Evolutionary conservation across 2,113 vertebrate species (phyloP), one percentile per base, ranked within the genome.

Genomic region (Oceanites oceanicus): DNA sequence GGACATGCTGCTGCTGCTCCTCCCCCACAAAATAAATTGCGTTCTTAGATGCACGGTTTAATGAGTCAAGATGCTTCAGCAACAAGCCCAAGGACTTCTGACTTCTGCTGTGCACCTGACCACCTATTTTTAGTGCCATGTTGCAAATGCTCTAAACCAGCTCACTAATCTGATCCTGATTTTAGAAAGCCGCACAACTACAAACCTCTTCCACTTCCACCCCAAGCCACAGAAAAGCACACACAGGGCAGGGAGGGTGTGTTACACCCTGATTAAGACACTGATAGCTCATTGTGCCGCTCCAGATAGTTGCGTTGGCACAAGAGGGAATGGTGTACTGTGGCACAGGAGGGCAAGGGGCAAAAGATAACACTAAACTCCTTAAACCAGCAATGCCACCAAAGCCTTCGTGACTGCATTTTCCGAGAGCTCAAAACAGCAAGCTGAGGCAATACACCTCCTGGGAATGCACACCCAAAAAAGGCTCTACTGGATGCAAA

Each of bases 211-310:
- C 15, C 3, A 1, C 42, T 36, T 38, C n/a, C 32, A 53, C 25
- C 15, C 15, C 0, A 1, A 79, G 36, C 10, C 53, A 61, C 10
- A 11, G 23, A 44, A 75, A 59, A 20, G 10, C 44, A 61, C 0
- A 34, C 2, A 7, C 11, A 10, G 26, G 7, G 49, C 32, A 58
- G 21, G 20, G 27, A 34, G 4, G 0, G 1, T 11, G 10, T 2
- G 1, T 4, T 38, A 72, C 50, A n/a, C 5, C 77, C 45, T 3
- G 12, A 65, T 19, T 1, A 79, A 36, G 15, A 21, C 22, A 36
- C 32, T 0, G 2, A 25, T 4, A 53, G 27, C 44, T 58, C 11
- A 0, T 1, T 13, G 3, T 1, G 3, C 21, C 0, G 0, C 45
- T 61, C 29, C 55, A 50, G 9, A 16, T 9, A 72, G 66, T 1